These are phyloP conservation scores for Philaenus spumarius DNA, from an alignment of 1,140 invertebrate species.

Conservation along the genomic window DNA sequence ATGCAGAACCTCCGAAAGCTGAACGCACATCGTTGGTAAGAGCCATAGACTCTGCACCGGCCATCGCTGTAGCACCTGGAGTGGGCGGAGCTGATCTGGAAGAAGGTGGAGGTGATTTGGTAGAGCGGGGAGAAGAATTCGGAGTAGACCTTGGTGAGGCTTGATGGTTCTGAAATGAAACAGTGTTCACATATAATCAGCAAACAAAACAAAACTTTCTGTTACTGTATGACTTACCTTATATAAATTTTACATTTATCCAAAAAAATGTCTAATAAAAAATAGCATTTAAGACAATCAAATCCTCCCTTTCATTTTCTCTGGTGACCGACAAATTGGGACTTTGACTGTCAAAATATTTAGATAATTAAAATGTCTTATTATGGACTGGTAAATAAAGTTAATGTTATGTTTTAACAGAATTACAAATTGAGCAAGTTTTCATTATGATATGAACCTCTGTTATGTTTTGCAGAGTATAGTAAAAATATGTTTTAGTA, in stretches of 20 bases:
- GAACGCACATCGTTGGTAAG: conserved; percentile 48
- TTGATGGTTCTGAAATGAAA: conserved; percentile 65
- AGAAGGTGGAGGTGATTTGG: conserved; percentile 72
- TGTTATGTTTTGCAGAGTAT: too few relatives aligned
- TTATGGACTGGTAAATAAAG: too few relatives aligned
- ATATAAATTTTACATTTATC: neutral
- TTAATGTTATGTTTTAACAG: too few relatives aligned
- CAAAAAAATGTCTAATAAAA: neutral
- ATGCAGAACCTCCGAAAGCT: conserved; percentile 37
- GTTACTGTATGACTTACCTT: neutral
- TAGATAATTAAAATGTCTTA: too few relatives aligned
- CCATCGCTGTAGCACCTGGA: conserved; percentile 26
- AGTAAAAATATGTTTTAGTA: too few relatives aligned
- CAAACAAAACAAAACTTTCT: too few relatives aligned
- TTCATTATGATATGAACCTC: too few relatives aligned
- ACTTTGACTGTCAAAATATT: too few relatives aligned
- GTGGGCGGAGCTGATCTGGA: conserved; percentile 37
- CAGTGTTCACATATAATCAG: too few relatives aligned
- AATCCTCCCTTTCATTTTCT: too few relatives aligned
- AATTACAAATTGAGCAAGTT: too few relatives aligned
- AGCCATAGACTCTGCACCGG: conserved; percentile 15
- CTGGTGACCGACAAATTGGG: too few relatives aligned
- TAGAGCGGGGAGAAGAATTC: conserved; percentile 84
- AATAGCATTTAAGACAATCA: neutral
- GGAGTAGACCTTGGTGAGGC: conserved; percentile 82